phyloP scores from a whole-genome alignment of 2,888 invertebrate genomes.

The Caenorhabditis drosophilae region DNA sequence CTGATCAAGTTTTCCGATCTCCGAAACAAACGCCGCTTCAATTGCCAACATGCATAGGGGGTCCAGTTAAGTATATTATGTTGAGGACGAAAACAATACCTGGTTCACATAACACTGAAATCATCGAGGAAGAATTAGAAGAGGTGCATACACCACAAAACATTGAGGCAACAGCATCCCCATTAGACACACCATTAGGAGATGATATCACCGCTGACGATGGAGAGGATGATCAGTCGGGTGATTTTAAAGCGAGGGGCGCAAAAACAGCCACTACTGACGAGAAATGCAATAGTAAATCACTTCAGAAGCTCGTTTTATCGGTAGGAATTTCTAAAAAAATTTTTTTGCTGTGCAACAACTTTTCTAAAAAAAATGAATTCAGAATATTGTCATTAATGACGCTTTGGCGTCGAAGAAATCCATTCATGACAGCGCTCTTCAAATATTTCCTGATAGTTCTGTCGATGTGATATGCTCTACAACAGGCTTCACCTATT shows the following conservation, averaged over 20 bases:
- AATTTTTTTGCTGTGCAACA: neutral
- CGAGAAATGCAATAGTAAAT: conserved; percentile 50
- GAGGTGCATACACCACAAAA: conserved; percentile 29
- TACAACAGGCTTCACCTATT: conserved; percentile 52
- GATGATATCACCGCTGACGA: conserved; percentile 34
- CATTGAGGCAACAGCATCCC: conserved; percentile 41
- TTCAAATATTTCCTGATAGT: conserved; percentile 38
- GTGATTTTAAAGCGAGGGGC: conserved; percentile 41
- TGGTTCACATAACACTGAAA: conserved; percentile 26
- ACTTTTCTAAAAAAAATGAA: neutral
- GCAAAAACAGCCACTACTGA: conserved; percentile 44
- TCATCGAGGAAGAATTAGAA: conserved; percentile 43
- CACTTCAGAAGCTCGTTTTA: conserved; percentile 38
- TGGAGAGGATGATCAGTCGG: neutral
- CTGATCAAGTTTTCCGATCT: conserved; percentile 35
- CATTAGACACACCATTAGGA: conserved; percentile 36
- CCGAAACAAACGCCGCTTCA: conserved; percentile 23
- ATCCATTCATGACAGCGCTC: conserved; percentile 46
- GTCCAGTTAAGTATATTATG: conserved; percentile 42
- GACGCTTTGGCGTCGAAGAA: conserved; percentile 50
- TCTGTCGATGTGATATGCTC: conserved; percentile 53
- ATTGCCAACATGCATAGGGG: no score
- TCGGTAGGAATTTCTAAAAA: conserved; percentile 11
- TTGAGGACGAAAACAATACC: conserved; percentile 26
- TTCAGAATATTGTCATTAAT: conserved; percentile 46